These are phyloP conservation scores for Dromius quadrimaculatus DNA, from an alignment of 2,888 invertebrate genomes.

Conservation along the genomic window DNA sequence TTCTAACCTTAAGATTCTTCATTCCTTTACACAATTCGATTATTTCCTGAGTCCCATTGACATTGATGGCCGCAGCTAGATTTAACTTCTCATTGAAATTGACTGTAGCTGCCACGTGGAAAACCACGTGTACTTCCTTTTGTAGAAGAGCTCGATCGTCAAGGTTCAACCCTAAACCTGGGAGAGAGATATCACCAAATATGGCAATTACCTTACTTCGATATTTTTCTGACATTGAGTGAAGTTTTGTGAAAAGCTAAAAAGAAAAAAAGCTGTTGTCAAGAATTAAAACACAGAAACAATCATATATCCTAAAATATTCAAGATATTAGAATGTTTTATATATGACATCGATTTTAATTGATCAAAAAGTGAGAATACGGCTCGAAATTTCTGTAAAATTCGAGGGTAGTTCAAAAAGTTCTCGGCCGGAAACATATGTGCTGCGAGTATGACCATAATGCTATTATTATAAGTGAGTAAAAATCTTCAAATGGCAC, in stretches of 20 bases:
- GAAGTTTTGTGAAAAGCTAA: slow-evolving; percentile 60
- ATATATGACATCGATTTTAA: no score
- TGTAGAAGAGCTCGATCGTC: slow-evolving; percentile 73
- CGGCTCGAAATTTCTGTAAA: no score
- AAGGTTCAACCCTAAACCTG: slow-evolving; percentile 74
- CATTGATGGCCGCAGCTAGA: slow-evolving; percentile 83
- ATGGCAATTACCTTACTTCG: slow-evolving; percentile 78
- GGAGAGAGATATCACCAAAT: slow-evolving; percentile 75
- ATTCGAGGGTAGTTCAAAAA: no score
- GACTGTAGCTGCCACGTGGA: slow-evolving; percentile 94
- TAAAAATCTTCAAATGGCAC: no score
- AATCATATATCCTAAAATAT: no score
- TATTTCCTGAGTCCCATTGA: slow-evolving; percentile 82
- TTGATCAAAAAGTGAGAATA: no score
- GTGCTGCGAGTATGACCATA: no score
- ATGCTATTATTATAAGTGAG: no score
- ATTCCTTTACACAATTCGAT: slow-evolving; percentile 79
- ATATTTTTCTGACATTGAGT: slow-evolving; percentile 70
- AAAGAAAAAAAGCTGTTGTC: neutral
- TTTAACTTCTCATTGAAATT: slow-evolving; percentile 87
- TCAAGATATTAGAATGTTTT: no score
- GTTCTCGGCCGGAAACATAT: no score
- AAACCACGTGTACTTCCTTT: slow-evolving; percentile 77
- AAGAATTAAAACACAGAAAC: no score
- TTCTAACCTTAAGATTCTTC: slow-evolving; percentile 76